Base-by-base conservation (phyloP, 2,888 invertebrate genomes). In the Xanthia togata region DNA sequence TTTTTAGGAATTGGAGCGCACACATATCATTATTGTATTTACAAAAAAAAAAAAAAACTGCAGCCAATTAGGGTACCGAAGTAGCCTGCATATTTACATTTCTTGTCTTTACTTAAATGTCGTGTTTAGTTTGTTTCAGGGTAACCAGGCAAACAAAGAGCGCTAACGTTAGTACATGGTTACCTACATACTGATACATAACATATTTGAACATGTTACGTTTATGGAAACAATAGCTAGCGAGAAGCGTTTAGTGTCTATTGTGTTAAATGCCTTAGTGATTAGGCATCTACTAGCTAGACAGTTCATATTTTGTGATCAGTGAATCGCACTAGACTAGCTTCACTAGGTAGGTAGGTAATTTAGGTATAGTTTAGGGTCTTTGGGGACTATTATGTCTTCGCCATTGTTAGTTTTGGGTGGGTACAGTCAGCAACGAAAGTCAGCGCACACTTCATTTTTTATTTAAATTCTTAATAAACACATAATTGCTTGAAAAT, bases 211-310 rank as follows among this genome's bases (percentile, higher is more conserved):
- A 38, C 62, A 38, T 76, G 70, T 80, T 70, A 59, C 53, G 31
- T 41, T 53, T 81, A 69, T 76, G 71, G 44, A 60, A 79, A 84
- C 84, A 85, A 85, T 79, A 60, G 72, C 70, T 67, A 68, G 55
- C 59, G 71, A 55, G 70, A 69, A 67, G 60, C 70, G 50, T 78
- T 79, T 73, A 81, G 71, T 79, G 60, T 71, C 75, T 65, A 79
- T 85, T 86, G 85, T 85, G 64, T 74, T 76, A 73, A 62, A 79
- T 72, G 59, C 26, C 67, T n/a, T 71, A 50, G 55, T 64, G 47
- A 65, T 64, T 65, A 50, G 11, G 9, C 17, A 63, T 20, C 8
- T 50, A 50, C 20, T 31, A 31, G 31, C 31, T 50, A 20, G 50
- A 60, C 62, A 57, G 41, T 50, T 62, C 5, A 62, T 41, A 57